Evolutionary conservation across 1,140 invertebrate species (phyloP).

Genomic region (Dinoponera quadriceps): DNA sequence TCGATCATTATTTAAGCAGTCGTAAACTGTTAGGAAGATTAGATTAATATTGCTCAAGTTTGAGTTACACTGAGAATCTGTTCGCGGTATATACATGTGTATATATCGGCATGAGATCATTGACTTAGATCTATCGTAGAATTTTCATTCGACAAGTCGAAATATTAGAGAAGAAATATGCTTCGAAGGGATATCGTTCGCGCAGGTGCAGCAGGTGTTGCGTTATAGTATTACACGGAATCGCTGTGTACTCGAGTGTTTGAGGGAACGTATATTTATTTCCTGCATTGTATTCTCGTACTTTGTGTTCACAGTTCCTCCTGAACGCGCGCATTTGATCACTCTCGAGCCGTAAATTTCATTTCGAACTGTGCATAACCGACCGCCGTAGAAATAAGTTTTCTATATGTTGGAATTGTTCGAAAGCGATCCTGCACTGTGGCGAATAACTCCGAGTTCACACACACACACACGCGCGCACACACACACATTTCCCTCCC

Average conservation of each 20-base stretch:
- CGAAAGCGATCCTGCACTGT: background rate
- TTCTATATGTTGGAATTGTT: background rate
- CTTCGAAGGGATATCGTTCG: slow-evolving; percentile 44
- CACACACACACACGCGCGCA: too few relatives aligned
- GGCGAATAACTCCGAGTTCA: background rate
- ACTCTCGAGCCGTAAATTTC: slow-evolving; percentile 18
- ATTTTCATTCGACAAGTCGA: slow-evolving; percentile 41
- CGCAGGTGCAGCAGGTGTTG: background rate
- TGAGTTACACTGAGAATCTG: slow-evolving; percentile 23
- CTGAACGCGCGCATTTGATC: background rate
- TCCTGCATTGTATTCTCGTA: slow-evolving; percentile 29
- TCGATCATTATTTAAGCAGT: slow-evolving; percentile 23
- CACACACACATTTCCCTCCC: background rate
- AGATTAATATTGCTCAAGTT: slow-evolving; percentile 53
- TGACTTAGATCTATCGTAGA: slow-evolving; percentile 12
- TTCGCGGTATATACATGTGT: background rate
- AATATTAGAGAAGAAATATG: slow-evolving; percentile 21
- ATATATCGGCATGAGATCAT: slow-evolving; percentile 11
- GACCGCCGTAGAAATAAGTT: slow-evolving; percentile 39
- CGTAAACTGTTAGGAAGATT: background rate
- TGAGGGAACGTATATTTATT: slow-evolving; percentile 40
- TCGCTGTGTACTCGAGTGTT: background rate
- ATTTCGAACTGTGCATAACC: slow-evolving; percentile 39
- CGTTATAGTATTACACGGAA: slow-evolving; percentile 18
- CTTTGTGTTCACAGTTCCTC: slow-evolving; percentile 19